phyloP scores from a whole-genome alignment of 2,888 invertebrate species.

The Amphiduros pacificus region DNA sequence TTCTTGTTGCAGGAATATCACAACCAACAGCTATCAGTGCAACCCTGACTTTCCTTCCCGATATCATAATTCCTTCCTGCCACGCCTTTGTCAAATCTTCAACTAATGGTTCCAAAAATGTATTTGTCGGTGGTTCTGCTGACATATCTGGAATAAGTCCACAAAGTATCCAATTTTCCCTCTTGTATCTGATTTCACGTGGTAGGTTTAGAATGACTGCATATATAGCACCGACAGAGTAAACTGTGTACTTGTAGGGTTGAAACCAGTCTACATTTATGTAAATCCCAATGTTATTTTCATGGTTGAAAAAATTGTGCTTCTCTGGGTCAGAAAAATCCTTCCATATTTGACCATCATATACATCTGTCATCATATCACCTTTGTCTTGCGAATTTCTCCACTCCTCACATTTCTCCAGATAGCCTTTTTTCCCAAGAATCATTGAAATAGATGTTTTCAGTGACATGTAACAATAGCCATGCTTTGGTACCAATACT shows the following conservation, averaged over 20 bases:
- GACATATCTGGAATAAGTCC: not conserved
- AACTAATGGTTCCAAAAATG: not conserved
- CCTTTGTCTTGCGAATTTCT: not conserved
- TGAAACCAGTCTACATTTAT: constrained; percentile 7
- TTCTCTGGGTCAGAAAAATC: not conserved
- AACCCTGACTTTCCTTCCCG: not conserved
- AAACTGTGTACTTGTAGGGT: not conserved
- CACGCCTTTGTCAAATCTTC: not conserved
- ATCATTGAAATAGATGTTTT: not conserved
- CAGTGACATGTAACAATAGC: not conserved
- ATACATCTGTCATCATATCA: not conserved
- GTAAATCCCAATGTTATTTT: not conserved
- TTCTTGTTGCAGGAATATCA: not conserved
- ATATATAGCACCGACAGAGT: not conserved
- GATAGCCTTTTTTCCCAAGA: not conserved
- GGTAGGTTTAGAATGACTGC: not conserved
- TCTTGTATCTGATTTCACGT: not conserved
- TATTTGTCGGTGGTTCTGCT: not conserved
- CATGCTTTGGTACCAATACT: not conserved
- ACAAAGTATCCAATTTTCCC: not conserved
- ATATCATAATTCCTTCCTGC: not conserved
- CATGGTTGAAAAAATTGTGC: not conserved
- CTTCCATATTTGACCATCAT: not conserved
- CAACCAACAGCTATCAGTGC: not conserved
- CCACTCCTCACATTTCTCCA: not conserved